A percentile compares a stretch with the other conserved stretches of the same genome.
phyloP scores from a whole-genome alignment of 2,113 vertebrate genomes.

The Hippocampus comes region DNA sequence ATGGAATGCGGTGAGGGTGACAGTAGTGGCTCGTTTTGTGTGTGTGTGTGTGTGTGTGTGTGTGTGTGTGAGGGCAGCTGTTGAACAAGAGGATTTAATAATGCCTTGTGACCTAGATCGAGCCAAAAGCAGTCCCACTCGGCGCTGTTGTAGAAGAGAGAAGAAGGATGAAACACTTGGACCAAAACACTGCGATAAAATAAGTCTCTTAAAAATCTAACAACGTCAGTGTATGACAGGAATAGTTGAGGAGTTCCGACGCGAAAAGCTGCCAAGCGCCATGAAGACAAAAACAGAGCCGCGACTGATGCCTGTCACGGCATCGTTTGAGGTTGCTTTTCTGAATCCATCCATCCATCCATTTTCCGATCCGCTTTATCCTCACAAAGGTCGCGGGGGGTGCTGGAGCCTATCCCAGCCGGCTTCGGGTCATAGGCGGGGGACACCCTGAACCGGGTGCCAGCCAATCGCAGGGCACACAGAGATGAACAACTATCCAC shows the following conservation, averaged over 20 bases:
- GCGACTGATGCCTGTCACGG: background rate
- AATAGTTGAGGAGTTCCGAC: background rate
- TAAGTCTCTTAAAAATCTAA: background rate
- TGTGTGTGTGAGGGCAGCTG: conserved; percentile 40
- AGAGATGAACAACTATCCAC: too few relatives aligned
- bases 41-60: conserved; percentile 12
- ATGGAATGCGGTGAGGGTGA: conserved; percentile 64
- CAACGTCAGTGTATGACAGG: background rate
- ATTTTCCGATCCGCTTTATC: too few relatives aligned
- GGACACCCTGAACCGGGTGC: too few relatives aligned
- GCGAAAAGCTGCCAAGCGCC: background rate
- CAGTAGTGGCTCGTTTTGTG: conserved; percentile 21
- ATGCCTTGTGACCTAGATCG: conserved; percentile 65
- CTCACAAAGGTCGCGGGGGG: too few relatives aligned
- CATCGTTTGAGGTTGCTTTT: background rate
- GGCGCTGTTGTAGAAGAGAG: background rate
- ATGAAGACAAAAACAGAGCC: background rate
- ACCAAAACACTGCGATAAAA: background rate
- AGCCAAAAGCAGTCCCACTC: conserved; percentile 27
- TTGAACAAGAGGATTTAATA: conserved; percentile 69
- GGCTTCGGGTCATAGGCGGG: too few relatives aligned
- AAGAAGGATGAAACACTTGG: background rate
- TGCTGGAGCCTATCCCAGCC: too few relatives aligned
- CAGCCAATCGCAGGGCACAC: too few relatives aligned
- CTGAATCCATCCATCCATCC: too few relatives aligned